phyloP scores from a whole-genome alignment of 2,113 vertebrate species.

The Anser brachyrhynchus region DNA sequence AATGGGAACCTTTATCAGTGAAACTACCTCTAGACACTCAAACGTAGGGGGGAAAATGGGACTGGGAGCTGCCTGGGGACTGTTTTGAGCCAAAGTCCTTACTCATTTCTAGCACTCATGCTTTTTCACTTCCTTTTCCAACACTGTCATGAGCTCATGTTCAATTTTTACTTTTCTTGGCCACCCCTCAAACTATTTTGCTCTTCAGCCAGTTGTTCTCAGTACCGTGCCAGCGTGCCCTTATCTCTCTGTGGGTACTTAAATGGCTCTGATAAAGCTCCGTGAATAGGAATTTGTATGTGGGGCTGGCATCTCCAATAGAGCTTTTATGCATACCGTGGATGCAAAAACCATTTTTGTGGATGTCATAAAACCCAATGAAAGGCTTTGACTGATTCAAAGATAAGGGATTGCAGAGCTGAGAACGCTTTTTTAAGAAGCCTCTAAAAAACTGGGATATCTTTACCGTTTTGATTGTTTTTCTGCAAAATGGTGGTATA shows the following conservation, averaged over 20 bases:
- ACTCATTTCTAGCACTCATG: rapidly evolving
- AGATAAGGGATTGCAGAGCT: background rate
- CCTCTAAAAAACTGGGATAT: background rate
- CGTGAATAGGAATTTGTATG: rapidly evolving
- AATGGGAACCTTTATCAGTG: background rate
- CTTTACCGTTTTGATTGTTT: background rate
- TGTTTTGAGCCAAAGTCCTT: background rate
- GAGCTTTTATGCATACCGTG: background rate
- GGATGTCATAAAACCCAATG: background rate
- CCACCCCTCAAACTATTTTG: background rate
- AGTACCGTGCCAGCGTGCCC: background rate
- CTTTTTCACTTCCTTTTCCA: background rate
- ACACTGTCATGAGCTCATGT: background rate
- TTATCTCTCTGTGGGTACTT: background rate
- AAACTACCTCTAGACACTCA: background rate
- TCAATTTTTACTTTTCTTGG: background rate
- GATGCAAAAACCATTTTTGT: background rate
- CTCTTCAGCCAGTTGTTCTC: background rate
- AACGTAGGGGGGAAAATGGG: background rate
- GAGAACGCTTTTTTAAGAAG: background rate
- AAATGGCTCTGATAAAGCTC: background rate
- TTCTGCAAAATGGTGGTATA: background rate
- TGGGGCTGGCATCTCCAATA: background rate
- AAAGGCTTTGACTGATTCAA: background rate
- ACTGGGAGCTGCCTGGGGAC: background rate